These are phyloP conservation scores for Trileptium ribeirensis DNA, from an alignment of 2,888 invertebrate genomes.

Conservation along the genomic window DNA sequence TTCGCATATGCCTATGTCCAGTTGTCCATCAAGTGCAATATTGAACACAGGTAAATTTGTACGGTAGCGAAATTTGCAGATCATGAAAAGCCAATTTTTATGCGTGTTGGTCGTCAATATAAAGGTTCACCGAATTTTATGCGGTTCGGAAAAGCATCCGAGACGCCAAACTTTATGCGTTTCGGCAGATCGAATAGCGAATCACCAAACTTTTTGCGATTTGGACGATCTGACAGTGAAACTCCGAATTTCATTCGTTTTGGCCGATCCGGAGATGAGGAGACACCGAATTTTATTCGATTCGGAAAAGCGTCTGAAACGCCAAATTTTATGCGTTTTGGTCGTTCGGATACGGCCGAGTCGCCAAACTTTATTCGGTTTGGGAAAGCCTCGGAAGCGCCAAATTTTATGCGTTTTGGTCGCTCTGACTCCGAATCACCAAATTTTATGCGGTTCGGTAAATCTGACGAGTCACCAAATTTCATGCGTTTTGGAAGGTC, in stretches of 20 bases:
- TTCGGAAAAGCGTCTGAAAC: conserved; percentile 37
- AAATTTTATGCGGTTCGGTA: conserved; percentile 24
- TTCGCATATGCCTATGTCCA: no score
- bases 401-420: conserved; percentile 4
- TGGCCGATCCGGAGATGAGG: conserved; percentile 34
- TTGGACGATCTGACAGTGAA: conserved; percentile 39
- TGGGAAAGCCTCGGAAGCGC: conserved; percentile 36
- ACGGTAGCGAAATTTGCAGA: conserved; percentile 43
- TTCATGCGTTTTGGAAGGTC: not conserved
- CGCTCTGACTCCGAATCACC: conserved; percentile 22
- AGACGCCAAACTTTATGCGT: conserved; percentile 46
- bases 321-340: conserved; percentile 10
- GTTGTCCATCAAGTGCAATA: no score
- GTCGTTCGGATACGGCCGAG: conserved; percentile 26
- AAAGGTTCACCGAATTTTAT: conserved; percentile 16
- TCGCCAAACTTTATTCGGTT: conserved; percentile 46
- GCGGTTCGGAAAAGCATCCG: conserved; percentile 18
- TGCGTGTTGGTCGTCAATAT: conserved; percentile 27
- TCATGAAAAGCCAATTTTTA: conserved; percentile 23
- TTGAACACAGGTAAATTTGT: no score
- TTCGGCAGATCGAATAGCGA: conserved; percentile 44
- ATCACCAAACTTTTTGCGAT: conserved; percentile 43
- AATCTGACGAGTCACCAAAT: conserved; percentile 8
- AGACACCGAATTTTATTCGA: conserved; percentile 45
- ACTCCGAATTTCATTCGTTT: conserved; percentile 46